These are phyloP conservation scores for Drosophila aldrichi DNA, from an alignment of 2,888 invertebrate species.

Conservation along the genomic window DNA sequence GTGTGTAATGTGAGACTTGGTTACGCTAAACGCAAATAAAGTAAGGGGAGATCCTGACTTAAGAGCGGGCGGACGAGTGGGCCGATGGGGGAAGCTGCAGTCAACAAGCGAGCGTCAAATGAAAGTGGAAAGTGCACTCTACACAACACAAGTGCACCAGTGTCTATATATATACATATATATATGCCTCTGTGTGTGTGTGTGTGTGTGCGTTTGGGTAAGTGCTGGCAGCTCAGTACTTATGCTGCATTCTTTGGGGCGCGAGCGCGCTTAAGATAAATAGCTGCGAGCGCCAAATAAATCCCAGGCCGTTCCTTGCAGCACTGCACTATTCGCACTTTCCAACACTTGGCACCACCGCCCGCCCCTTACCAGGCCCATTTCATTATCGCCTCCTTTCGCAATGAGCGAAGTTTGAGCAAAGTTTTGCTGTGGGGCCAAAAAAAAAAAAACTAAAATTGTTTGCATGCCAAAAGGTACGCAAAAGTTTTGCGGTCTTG, in stretches of 20 bases:
- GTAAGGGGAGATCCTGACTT: slow-evolving; percentile 48
- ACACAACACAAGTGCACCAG: slow-evolving; percentile 42
- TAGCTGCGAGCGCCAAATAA: slow-evolving; percentile 64
- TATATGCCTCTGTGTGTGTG: slow-evolving; percentile 5
- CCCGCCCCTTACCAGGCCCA: rapidly evolving
- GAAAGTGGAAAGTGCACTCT: slow-evolving; percentile 79
- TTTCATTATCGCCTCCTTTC: neutral
- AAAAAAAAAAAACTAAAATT: slow-evolving; percentile 31
- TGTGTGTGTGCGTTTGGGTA: slow-evolving; percentile 21
- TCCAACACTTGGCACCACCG: neutral
- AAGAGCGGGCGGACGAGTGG: neutral
- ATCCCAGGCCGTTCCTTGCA: slow-evolving; percentile 28
- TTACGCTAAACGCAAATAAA: slow-evolving; percentile 73
- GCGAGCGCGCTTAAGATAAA: slow-evolving; percentile 69
- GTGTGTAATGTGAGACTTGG: slow-evolving; percentile 61
- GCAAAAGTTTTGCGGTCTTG: slow-evolving; percentile 34
- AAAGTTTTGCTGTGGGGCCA: slow-evolving; percentile 41
- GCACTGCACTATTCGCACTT: slow-evolving; percentile 16
- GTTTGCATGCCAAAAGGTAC: slow-evolving; percentile 41
- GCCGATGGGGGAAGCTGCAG: slow-evolving; percentile 46
- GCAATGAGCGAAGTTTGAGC: slow-evolving; percentile 5
- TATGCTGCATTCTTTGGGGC: slow-evolving; percentile 65
- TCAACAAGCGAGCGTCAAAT: slow-evolving; percentile 76
- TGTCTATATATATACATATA: neutral
- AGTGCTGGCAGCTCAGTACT: slow-evolving; percentile 49